Percentiles rank a stretch among this genome's conserved stretches.
These are phyloP conservation scores for Oophaga pumilio DNA, from an alignment of 2,113 vertebrate genomes.

Conservation along the genomic window DNA sequence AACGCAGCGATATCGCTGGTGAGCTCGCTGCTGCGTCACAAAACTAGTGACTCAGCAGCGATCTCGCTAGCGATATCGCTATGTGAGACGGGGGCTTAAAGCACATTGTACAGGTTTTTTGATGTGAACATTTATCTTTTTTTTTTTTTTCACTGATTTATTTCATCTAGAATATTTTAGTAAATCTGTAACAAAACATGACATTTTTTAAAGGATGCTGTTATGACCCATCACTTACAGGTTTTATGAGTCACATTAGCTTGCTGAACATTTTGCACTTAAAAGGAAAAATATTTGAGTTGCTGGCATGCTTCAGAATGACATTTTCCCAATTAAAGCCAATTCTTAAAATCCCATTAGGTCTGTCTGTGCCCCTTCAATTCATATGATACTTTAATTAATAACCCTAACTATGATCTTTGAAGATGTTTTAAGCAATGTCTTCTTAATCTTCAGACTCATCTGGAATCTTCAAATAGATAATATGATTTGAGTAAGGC, in stretches of 20 bases:
- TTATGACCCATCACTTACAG: conserved; percentile 16
- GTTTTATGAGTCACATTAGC: conserved; percentile 8
- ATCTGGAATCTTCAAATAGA: too few relatives aligned
- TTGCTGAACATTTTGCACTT: neutral
- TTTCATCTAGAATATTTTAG: neutral
- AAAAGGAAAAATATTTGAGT: neutral
- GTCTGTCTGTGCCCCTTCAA: neutral
- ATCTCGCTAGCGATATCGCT: too few relatives aligned
- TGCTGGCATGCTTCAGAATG: conserved; percentile 34
- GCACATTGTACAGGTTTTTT: neutral
- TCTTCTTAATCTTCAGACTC: neutral
- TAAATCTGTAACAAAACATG: neutral
- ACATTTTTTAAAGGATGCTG: conserved; percentile 20
- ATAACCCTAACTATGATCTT: neutral
- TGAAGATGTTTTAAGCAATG: neutral
- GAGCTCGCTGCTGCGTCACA: too few relatives aligned
- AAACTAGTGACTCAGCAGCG: too few relatives aligned
- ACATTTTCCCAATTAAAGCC: conserved; percentile 5
- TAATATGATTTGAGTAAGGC: too few relatives aligned
- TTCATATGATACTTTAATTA: neutral
- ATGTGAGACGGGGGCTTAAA: too few relatives aligned
- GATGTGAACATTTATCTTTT: neutral
- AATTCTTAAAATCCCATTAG: neutral
- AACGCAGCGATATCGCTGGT: too few relatives aligned
- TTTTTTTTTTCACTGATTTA: neutral